Evolutionary conservation across 2,797 vertebrate genomes (phyloP).

Genomic region (Fistularia commersonii): DNA sequence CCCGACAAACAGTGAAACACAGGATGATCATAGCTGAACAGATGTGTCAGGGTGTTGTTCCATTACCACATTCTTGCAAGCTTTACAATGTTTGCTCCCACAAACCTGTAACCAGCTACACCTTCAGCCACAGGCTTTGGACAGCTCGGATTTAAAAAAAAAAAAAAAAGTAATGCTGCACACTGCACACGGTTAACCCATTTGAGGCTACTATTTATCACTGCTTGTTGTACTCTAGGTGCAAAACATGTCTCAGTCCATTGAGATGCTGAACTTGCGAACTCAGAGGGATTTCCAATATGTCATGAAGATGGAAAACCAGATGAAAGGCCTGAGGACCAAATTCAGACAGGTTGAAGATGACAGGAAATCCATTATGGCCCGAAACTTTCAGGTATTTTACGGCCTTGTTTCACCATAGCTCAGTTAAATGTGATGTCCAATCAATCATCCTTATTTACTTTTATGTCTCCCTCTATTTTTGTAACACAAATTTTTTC

Average conservation of each 20-base stretch:
- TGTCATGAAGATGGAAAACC: conserved; percentile 98
- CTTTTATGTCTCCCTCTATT: background rate
- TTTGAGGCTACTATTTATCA: background rate
- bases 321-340: conserved; percentile 95
- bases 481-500: background rate
- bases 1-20: background rate
- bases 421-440: conserved; percentile 7
- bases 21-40: too few relatives aligned
- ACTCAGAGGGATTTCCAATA: conserved; percentile 99
- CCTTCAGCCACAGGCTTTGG: too few relatives aligned
- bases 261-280: conserved; percentile 94
- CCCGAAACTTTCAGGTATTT: conserved; percentile 92
- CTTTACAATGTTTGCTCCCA: too few relatives aligned
- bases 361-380: conserved; percentile 93
- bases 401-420: conserved; percentile 6
- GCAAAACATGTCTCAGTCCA: conserved; percentile 99
- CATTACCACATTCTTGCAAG: too few relatives aligned
- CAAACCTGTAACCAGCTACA: too few relatives aligned
- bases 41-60: too few relatives aligned
- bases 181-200: background rate
- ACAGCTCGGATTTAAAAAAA: too few relatives aligned
- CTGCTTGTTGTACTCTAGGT: conserved; percentile 74
- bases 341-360: conserved; percentile 97
- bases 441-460: background rate
- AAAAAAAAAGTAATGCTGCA: too few relatives aligned